Evolutionary conservation across 2,797 vertebrate species (phyloP).

Genomic region (Enteromius afrohamiltoni): DNA sequence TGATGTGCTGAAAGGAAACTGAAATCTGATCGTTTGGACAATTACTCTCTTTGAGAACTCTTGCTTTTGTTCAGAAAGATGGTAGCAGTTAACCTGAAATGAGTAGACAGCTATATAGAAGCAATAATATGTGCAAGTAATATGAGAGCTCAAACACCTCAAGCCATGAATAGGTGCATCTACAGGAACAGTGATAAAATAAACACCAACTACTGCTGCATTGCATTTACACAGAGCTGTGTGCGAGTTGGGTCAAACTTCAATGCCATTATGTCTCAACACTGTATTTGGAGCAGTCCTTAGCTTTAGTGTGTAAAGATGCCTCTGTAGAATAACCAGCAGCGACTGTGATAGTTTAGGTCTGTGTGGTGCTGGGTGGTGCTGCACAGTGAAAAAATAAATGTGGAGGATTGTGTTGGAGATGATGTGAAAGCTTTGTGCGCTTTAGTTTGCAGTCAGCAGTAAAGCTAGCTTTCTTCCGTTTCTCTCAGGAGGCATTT

Average conservation of each 20-base stretch:
- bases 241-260: neutral
- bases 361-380: slow-evolving; percentile 25
- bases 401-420: slow-evolving; percentile 39
- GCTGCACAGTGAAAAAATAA: slow-evolving; percentile 15
- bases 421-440: slow-evolving; percentile 51
- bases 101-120: neutral
- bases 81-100: neutral
- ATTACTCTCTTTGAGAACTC: neutral
- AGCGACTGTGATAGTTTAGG: too few species aligned
- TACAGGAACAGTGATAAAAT: neutral
- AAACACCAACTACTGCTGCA: neutral
- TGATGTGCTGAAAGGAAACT: neutral
- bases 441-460: slow-evolving; percentile 52
- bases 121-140: neutral
- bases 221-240: neutral
- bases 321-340: neutral
- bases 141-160: neutral
- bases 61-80: neutral
- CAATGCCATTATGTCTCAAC: neutral
- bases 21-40: neutral
- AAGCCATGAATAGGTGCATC: neutral
- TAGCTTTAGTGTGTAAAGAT: neutral
- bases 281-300: neutral
- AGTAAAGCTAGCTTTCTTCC: slow-evolving; percentile 34
- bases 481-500: slow-evolving; percentile 39